phyloP scores from a whole-genome alignment of 2,888 invertebrate species.

The Ecdyonurus torrentis region DNA sequence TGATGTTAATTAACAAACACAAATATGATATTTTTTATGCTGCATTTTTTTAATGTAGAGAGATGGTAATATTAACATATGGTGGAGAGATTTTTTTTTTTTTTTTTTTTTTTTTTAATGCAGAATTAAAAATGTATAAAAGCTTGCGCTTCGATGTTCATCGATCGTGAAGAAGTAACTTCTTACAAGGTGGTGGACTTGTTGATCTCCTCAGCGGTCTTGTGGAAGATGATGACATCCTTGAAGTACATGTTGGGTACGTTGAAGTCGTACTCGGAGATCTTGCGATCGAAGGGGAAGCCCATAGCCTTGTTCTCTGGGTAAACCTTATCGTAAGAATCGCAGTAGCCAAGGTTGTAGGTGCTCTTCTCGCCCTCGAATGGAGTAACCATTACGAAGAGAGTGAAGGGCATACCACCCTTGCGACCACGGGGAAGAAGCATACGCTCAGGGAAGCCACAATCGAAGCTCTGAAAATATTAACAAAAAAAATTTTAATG shows the following conservation, averaged over 20 bases:
- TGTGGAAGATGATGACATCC: conserved; percentile 43
- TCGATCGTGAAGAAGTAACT: not conserved
- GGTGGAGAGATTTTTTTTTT: too few species aligned
- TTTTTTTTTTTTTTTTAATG: too few species aligned
- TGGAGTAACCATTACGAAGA: conserved; percentile 39
- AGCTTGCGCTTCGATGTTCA: not conserved
- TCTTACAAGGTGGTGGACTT: not conserved
- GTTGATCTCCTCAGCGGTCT: conserved; percentile 25
- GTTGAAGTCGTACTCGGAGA: conserved; percentile 39
- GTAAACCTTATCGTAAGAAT: conserved; percentile 22
- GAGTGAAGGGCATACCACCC: conserved; percentile 45
- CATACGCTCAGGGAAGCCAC: conserved; percentile 43
- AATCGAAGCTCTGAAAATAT: conserved; percentile 25
- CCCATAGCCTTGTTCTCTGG: conserved; percentile 46
- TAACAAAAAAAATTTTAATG: not conserved
- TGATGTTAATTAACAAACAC: too few species aligned
- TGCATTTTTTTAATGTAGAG: too few species aligned
- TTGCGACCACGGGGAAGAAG: conserved; percentile 47
- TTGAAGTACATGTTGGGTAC: conserved; percentile 47
- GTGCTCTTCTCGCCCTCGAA: conserved; percentile 32
- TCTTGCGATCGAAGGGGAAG: conserved; percentile 55
- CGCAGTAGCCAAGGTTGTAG: conserved; percentile 32
- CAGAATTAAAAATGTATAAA: not conserved
- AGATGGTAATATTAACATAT: too few species aligned
- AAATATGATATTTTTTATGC: too few species aligned